Percentiles rank a stretch among this genome's conserved stretches.
Conservation (phyloP, 1,140 invertebrate genomes). For the Eriosoma lanigerum region DNA sequence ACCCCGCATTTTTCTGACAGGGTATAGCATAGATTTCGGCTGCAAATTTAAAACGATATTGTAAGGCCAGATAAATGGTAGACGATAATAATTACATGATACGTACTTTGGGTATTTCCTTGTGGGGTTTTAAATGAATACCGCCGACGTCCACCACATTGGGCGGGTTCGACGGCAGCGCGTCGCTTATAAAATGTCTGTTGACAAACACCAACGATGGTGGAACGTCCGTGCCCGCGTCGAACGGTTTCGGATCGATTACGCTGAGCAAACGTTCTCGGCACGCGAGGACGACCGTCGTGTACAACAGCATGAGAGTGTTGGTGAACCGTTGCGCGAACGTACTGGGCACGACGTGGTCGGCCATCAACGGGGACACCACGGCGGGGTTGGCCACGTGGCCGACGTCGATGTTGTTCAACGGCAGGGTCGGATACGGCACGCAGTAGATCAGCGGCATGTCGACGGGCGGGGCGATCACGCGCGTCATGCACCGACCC, state of each 20-base stretch:
- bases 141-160: slow-evolving; percentile 70
- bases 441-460: background rate
- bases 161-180: slow-evolving; percentile 61
- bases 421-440: background rate
- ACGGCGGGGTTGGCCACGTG: background rate
- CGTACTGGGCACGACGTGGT: background rate
- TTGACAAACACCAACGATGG: background rate
- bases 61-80: too few species aligned
- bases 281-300: background rate
- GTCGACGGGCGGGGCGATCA: background rate
- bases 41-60: too few species aligned
- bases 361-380: background rate
- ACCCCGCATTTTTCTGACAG: too few species aligned
- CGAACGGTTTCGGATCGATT: background rate
- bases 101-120: too few species aligned
- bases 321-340: background rate
- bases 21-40: too few species aligned
- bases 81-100: too few species aligned
- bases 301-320: background rate
- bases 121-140: slow-evolving; percentile 62
- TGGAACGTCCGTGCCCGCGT: background rate
- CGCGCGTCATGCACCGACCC: background rate
- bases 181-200: background rate
- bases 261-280: background rate
- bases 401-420: background rate